Base-by-base conservation (phyloP, 2,113 vertebrate species). In the Delphinus delphis region DNA sequence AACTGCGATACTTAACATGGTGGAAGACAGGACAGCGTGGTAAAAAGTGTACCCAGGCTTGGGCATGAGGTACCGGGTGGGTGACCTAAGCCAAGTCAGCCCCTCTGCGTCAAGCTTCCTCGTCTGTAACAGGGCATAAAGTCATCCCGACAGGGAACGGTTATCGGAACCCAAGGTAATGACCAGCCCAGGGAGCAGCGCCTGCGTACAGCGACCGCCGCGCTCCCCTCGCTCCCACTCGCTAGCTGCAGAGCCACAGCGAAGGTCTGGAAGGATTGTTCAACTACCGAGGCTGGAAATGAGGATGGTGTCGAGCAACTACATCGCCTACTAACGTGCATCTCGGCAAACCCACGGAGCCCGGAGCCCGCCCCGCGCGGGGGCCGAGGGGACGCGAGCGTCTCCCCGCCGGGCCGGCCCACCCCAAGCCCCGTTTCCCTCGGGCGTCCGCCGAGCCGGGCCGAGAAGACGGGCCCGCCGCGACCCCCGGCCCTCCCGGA, bases 241-340 rank as follows among this genome's bases (percentile, higher is more conserved):
- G 2, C 70, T 73, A 15, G 18, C 26, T 0, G 83, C 84, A 36
- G 36, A 15, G 50, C 87, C 8, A 73, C 80, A 55, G 4, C n/a
- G 8, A 38, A 67, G 70, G 31, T 21, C 6, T 1, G 14, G 26
- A 31, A 18, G 0, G 70, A n/a, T 26, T 33, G 8, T 17, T 17
- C 26, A 1, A n/a, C 73, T 55, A 8, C 2, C 47, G 4, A 3
- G 60, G 28, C 0, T 12, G 71, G 1, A 38, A 18, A 55, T 0
- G 67, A 38, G 36, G 31, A 63, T 11, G 23, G 62, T 5, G 28
- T 28, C 2, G 71, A 62, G 53, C 67, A 67, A 67, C 81, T 17
- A n/a, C 89, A 13, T 23, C 23, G 65, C 77, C 91, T 2, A 8
- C 7, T 1, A 31, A 9, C 10, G 58, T 3, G 50, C 88, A 7